Evolutionary conservation across 2,113 vertebrate species (phyloP), one percentile per base, ranked within the genome.

Genomic region (Scophthalmus maximus): DNA sequence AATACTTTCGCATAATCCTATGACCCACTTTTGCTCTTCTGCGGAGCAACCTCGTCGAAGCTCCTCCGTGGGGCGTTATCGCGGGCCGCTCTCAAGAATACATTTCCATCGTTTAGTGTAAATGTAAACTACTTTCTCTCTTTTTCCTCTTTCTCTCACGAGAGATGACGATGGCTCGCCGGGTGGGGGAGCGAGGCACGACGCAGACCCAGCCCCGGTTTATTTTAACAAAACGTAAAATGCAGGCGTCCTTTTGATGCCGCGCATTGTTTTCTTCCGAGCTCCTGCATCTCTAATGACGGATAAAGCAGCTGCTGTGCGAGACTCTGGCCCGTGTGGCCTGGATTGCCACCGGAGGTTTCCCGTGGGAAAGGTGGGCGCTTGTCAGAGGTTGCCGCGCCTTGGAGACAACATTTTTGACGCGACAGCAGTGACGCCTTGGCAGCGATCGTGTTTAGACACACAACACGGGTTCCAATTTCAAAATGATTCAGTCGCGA

Each of bases 21-120:
- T 89, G 84, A 87, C 87, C 89, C 76, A 91, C 72, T 89, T 89
- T 84, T 70, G 70, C 68, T 79, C 42, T 22, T 69, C 69, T 57
- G 47, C 30, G 23, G 30, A 36, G 51, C 58, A 73, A 57, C 15
- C 59, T 72, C 47, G 50, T 66, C 76, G 78, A 80, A 87, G n/a
- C 79, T 78, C 50, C n/a, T 73, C 55, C 60, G 36, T 51, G 36
- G 53, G 68, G 57, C 51, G 85, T 79, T 85, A 81, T 76, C 79
- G 34, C 52, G 50, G 22, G 51, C 74, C 40, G 17, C 51, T 32
- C 46, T 22, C 14, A 27, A 55, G 70, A 89, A 84, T 88, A 73
- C 2, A 87, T 87, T 85, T 83, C 69, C 81, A 85, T 87, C 49
- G 0, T 73, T 84, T 67, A 82, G 81, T 87, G 27, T 71, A 66